A percentile compares a stretch with the other conserved stretches of the same genome.
These are phyloP conservation scores for Pangasius larnaudii DNA, from an alignment of 2,797 vertebrate species.

Conservation along the genomic window DNA sequence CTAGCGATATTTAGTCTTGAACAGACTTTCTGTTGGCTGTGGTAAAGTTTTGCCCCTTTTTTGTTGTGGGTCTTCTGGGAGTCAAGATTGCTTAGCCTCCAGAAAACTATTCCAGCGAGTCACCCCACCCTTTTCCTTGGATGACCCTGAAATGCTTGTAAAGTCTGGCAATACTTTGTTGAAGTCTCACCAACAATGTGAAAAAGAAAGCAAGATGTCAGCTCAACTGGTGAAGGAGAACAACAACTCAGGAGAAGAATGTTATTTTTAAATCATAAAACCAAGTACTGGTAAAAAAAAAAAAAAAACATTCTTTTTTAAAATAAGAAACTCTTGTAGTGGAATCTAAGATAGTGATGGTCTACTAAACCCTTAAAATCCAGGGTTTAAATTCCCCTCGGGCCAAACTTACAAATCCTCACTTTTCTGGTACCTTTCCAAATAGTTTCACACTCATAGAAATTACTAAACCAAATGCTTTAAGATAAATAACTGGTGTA, in stretches of 20 bases:
- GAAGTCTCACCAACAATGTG: slow-evolving; percentile 56
- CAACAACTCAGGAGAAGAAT: neutral
- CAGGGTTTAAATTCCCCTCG: neutral
- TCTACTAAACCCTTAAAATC: neutral
- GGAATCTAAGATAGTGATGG: neutral
- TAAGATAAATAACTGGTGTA: neutral
- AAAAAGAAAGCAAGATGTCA: slow-evolving; percentile 52
- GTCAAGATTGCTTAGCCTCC: slow-evolving; percentile 64
- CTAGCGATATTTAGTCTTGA: neutral
- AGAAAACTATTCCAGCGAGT: slow-evolving; percentile 68
- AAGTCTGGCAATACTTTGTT: slow-evolving; percentile 60
- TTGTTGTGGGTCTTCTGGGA: slow-evolving; percentile 65
- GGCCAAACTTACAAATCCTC: neutral
- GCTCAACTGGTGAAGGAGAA: slow-evolving; percentile 19
- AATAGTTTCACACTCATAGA: neutral
- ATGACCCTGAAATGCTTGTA: slow-evolving; percentile 49
- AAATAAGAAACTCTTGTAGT: neutral
- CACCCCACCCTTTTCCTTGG: slow-evolving; percentile 26
- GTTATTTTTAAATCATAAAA: neutral
- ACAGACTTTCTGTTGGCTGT: slow-evolving; percentile 64
- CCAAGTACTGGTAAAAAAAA: neutral
- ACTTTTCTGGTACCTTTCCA: neutral
- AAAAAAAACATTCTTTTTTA: neutral
- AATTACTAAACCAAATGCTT: neutral
- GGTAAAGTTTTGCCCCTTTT: slow-evolving; percentile 60